These are phyloP conservation scores for Drosophila triauraria DNA, from an alignment of 1,140 invertebrate genomes.

Conservation along the genomic window DNA sequence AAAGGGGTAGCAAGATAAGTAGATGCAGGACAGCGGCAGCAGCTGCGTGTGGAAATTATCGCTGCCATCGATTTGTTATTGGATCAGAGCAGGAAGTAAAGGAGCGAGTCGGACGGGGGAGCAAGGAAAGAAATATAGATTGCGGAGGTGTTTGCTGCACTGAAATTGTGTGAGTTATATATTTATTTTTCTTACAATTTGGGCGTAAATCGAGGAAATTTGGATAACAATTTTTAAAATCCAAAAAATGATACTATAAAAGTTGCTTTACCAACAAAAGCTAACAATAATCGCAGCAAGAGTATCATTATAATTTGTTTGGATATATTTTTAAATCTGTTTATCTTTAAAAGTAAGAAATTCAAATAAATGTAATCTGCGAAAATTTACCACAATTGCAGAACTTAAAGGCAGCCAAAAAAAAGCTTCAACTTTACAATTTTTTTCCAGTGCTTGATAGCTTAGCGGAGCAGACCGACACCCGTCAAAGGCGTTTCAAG, in stretches of 20 bases:
- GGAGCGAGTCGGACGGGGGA: background rate
- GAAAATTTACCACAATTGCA: background rate
- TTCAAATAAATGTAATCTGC: too few species aligned
- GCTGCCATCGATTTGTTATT: constrained; percentile 75
- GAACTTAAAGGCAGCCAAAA: background rate
- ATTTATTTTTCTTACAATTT: background rate
- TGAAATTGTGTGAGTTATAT: background rate
- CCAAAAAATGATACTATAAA: too few species aligned
- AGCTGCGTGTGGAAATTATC: constrained; percentile 75
- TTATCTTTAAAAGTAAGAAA: too few species aligned
- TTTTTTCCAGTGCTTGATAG: constrained; percentile 4
- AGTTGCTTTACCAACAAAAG: too few species aligned
- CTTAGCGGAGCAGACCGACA: constrained; percentile 15
- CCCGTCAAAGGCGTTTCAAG: constrained; percentile 42
- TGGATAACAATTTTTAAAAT: too few species aligned
- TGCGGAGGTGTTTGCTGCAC: constrained; percentile 17
- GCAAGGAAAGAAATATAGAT: constrained; percentile 1
- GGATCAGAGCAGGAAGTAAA: constrained; percentile 42
- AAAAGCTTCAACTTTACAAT: too few species aligned
- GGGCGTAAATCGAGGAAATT: background rate
- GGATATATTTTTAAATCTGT: background rate
- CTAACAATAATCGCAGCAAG: too few species aligned
- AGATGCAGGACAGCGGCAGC: constrained; percentile 73
- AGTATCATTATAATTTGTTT: background rate
- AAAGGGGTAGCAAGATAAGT: constrained; percentile 75